Conservation (phyloP, 2,888 invertebrate species). For the Dendrolimus pini region DNA sequence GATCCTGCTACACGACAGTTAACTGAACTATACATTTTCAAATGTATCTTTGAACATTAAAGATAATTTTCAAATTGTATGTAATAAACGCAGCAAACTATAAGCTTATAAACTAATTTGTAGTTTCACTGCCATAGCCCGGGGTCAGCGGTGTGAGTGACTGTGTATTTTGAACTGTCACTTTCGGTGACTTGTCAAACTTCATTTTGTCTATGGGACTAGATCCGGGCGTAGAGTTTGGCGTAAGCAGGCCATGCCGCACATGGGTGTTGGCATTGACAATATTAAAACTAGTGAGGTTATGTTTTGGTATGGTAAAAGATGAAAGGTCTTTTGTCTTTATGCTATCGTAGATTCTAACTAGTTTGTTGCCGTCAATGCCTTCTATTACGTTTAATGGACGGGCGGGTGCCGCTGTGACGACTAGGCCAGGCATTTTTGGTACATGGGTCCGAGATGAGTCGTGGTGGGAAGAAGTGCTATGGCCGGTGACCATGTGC, state of each 20-base stretch:
- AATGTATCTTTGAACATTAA: too few species aligned
- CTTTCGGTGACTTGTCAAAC: slow-evolving; percentile 45
- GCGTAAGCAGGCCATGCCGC: slow-evolving; percentile 62
- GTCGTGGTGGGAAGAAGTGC: slow-evolving; percentile 16
- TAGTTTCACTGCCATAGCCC: slow-evolving; percentile 29
- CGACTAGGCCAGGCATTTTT: slow-evolving; percentile 51
- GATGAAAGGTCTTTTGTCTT: slow-evolving; percentile 53
- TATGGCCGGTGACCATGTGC: slow-evolving; percentile 33
- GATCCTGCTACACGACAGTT: too few species aligned
- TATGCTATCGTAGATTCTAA: slow-evolving; percentile 61
- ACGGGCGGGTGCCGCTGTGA: slow-evolving; percentile 57
- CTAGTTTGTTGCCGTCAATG: slow-evolving; percentile 51
- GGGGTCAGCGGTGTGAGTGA: slow-evolving; percentile 19
- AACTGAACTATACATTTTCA: too few species aligned
- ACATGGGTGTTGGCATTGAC: slow-evolving; percentile 28
- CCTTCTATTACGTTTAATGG: slow-evolving; percentile 36
- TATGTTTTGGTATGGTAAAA: slow-evolving; percentile 61
- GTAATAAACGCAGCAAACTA: slow-evolving; percentile 3
- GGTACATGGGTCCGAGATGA: slow-evolving; percentile 24
- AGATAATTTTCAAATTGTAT: too few species aligned
- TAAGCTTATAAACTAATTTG: slow-evolving; percentile 13
- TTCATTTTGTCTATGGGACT: slow-evolving; percentile 44
- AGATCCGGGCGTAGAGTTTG: slow-evolving; percentile 63
- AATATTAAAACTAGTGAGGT: slow-evolving; percentile 41
- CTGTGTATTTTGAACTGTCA: slow-evolving; percentile 43